Conservation (phyloP, 1,140 invertebrate genomes). For the Lordiphosa mommai region DNA sequence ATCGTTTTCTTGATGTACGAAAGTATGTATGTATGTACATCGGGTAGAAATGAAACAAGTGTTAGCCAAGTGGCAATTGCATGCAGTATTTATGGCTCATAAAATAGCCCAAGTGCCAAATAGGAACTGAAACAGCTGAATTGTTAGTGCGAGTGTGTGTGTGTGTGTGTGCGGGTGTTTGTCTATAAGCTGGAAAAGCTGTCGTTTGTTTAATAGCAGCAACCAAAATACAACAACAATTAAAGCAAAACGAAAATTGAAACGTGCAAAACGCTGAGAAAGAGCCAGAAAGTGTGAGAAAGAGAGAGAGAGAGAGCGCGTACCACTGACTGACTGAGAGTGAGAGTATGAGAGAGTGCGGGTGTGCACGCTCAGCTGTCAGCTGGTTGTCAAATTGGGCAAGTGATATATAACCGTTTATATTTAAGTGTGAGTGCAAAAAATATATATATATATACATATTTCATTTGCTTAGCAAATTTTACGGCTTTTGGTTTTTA, state of each 20-base stretch:
- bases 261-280: conserved; percentile 31
- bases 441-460: conserved; percentile 17
- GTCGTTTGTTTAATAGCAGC: conserved; percentile 14
- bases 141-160: background rate
- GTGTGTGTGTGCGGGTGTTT: no score
- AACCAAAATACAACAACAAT: conserved; percentile 32
- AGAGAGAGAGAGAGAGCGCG: conserved; percentile 1
- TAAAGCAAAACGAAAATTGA: conserved; percentile 12
- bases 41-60: no score
- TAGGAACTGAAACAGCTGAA: background rate
- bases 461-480: conserved; percentile 21
- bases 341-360: conserved; percentile 3
- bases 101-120: no score
- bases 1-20: conserved; percentile 30
- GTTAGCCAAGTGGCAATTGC: no score
- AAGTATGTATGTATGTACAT: no score
- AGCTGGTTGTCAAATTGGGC: conserved; percentile 21
- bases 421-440: conserved; percentile 5
- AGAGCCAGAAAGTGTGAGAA: conserved; percentile 10
- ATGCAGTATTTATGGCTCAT: no score
- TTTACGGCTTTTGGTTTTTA: conserved; percentile 8
- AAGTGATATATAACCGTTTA: conserved; percentile 6
- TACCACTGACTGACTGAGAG: background rate
- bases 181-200: background rate
- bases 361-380: conserved; percentile 9